phyloP scores from a whole-genome alignment of 64 coral and sea anemone species.

The Stylophora pistillata region DNA sequence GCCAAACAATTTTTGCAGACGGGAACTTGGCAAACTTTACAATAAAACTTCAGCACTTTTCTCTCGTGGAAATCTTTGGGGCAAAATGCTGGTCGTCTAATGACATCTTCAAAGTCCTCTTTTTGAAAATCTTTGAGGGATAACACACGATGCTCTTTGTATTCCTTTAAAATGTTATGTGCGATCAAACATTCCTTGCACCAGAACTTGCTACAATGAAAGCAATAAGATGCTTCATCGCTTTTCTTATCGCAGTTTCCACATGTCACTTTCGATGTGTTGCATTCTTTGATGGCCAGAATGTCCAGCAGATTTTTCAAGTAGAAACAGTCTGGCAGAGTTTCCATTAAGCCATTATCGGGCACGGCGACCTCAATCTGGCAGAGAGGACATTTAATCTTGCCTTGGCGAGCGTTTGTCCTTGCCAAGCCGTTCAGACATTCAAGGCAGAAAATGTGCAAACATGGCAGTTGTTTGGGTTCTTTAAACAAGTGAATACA shows the following conservation, averaged over 20 bases:
- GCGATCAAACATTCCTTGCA: slow-evolving; percentile 50
- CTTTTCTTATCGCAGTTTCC: slow-evolving; percentile 40
- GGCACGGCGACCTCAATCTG: slow-evolving; percentile 36
- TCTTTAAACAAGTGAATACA: slow-evolving; percentile 72
- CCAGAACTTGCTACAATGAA: slow-evolving; percentile 56
- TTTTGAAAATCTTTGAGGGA: slow-evolving; percentile 62
- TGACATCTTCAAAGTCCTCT: slow-evolving; percentile 59
- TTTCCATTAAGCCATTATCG: slow-evolving; percentile 22
- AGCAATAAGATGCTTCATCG: slow-evolving; percentile 34
- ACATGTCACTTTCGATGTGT: slow-evolving; percentile 55
- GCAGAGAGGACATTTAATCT: slow-evolving; percentile 58
- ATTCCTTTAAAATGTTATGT: slow-evolving; percentile 45
- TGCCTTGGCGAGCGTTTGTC: background rate
- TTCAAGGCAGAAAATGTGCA: slow-evolving; percentile 76
- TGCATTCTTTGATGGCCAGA: slow-evolving; percentile 51
- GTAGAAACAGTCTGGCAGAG: slow-evolving; percentile 50
- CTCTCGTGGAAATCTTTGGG: slow-evolving; percentile 40
- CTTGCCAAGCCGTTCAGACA: slow-evolving; percentile 65
- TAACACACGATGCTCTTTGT: slow-evolving; percentile 49
- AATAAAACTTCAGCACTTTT: slow-evolving; percentile 38
- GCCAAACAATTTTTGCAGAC: slow-evolving; percentile 32
- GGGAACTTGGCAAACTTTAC: slow-evolving; percentile 44
- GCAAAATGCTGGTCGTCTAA: slow-evolving; percentile 57
- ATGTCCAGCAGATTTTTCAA: slow-evolving; percentile 62
- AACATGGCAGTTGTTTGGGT: slow-evolving; percentile 74